phyloP scores from a whole-genome alignment of 2,888 invertebrate species.

The Rhimphoctona megacephalus region DNA sequence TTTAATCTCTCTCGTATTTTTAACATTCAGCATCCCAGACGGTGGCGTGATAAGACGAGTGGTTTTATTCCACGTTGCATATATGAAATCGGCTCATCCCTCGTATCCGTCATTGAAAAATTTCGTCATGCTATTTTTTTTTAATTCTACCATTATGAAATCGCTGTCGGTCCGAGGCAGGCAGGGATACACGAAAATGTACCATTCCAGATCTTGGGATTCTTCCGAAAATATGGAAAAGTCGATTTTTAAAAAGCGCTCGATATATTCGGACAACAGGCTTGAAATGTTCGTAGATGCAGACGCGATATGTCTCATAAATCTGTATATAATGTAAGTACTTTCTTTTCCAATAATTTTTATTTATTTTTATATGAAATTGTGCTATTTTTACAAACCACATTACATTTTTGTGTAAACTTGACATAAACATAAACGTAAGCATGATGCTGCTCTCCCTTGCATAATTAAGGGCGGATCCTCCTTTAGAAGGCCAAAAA shows the following conservation, averaged over 20 bases:
- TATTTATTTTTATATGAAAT: too few relatives aligned
- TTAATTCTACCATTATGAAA: neutral
- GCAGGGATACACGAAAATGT: neutral
- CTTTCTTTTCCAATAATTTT: neutral
- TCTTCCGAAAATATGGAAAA: neutral
- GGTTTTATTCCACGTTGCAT: conserved; percentile 33
- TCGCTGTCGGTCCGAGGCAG: neutral
- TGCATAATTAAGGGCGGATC: too few relatives aligned
- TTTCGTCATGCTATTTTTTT: neutral
- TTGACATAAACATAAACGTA: too few relatives aligned
- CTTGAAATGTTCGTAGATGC: neutral
- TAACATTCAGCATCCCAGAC: neutral
- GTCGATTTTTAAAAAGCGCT: neutral
- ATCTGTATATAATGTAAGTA: neutral
- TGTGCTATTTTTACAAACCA: too few relatives aligned
- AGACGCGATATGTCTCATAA: neutral
- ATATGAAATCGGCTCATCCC: neutral
- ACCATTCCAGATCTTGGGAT: neutral
- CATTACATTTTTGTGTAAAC: too few relatives aligned
- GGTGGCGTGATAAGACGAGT: neutral
- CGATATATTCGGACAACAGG: neutral
- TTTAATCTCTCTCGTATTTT: neutral
- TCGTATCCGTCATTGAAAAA: neutral
- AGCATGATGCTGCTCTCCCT: too few relatives aligned
- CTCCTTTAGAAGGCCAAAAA: too few relatives aligned